Evolutionary conservation across 2,797 vertebrate species (phyloP).

Genomic region (Alectoris magna): DNA sequence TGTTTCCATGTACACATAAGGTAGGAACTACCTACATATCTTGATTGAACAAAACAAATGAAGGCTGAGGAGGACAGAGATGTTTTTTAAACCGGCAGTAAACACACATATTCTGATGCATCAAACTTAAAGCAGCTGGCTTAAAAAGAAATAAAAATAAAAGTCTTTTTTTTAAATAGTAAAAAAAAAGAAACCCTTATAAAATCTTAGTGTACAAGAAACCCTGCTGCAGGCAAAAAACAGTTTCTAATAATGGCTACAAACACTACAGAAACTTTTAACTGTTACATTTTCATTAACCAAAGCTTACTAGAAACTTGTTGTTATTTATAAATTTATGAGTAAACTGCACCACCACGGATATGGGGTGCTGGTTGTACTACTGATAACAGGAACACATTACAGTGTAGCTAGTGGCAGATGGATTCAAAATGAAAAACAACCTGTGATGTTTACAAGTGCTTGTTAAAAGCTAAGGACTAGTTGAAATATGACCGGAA

Average conservation of each 20-base stretch:
- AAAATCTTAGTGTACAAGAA: background rate
- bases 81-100: background rate
- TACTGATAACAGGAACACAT: background rate
- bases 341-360: background rate
- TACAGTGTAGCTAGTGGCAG: background rate
- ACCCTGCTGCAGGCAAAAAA: background rate
- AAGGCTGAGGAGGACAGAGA: background rate
- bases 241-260: slow-evolving; percentile 10
- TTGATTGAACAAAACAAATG: background rate
- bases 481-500: background rate
- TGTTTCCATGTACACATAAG: background rate
- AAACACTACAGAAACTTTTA: background rate
- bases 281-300: background rate
- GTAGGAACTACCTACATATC: background rate
- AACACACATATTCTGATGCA: background rate
- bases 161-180: background rate
- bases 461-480: background rate
- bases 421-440: background rate
- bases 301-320: background rate
- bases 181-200: background rate
- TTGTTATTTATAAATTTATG: background rate
- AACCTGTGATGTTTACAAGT: background rate
- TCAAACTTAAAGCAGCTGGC: background rate
- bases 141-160: background rate
- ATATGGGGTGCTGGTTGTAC: background rate